These are phyloP conservation scores for Lonchura striata DNA, from an alignment of 2,113 vertebrate species.

Conservation along the genomic window DNA sequence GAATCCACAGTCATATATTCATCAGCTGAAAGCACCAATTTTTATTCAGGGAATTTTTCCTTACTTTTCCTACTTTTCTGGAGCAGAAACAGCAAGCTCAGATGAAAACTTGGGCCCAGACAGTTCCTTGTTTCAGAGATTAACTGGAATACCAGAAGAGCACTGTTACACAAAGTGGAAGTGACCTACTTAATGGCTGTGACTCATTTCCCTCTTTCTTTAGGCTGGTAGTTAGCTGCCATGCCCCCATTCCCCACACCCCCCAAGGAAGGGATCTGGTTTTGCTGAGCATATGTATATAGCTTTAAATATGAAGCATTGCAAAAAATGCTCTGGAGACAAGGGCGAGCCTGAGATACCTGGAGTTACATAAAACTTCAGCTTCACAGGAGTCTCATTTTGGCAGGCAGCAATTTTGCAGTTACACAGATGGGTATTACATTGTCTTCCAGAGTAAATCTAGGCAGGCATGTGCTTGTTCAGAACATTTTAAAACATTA, in stretches of 20 bases:
- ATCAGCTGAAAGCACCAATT: neutral
- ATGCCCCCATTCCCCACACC: neutral
- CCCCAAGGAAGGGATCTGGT: neutral
- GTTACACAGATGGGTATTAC: neutral
- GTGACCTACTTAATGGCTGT: constrained; percentile 25
- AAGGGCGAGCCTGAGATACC: neutral
- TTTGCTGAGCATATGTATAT: neutral
- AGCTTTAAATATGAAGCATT: neutral
- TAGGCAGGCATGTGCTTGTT: constrained; percentile 16
- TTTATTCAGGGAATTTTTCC: neutral
- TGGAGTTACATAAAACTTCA: neutral
- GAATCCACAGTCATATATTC: neutral
- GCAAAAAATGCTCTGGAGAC: neutral
- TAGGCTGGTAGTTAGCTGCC: neutral
- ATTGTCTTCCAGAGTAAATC: neutral
- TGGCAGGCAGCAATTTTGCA: neutral
- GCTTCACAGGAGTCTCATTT: neutral
- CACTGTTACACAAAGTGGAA: neutral
- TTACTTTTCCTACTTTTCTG: neutral
- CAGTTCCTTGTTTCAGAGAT: neutral
- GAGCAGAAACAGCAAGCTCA: neutral
- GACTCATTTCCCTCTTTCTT: constrained; percentile 25
- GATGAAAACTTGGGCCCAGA: neutral
- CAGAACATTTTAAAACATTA: neutral
- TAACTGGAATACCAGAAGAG: neutral